Evolutionary conservation across 2,888 invertebrate genomes (phyloP).

Genomic region (Argyra leucocephala): DNA sequence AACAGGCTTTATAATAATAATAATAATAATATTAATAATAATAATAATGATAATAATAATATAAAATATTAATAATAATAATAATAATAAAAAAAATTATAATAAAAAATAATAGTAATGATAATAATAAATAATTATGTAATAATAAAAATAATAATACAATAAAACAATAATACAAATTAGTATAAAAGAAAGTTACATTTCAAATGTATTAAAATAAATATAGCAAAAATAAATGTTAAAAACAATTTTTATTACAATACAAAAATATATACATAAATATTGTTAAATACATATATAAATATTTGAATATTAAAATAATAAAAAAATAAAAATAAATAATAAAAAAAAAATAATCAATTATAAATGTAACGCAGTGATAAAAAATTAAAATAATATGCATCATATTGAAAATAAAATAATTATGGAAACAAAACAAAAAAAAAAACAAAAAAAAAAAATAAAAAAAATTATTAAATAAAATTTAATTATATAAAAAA

Average conservation of each 20-base stretch:
- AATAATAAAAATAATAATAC: too few species aligned
- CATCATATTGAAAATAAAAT: conserved; percentile 11
- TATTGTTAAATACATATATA: conserved; percentile 10
- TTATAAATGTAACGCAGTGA: conserved; percentile 2
- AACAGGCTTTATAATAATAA: too few species aligned
- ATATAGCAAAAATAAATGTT: too few species aligned
- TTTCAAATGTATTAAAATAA: background rate
- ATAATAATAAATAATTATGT: too few species aligned
- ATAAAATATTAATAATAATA: too few species aligned
- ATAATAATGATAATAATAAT: too few species aligned
- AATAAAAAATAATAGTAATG: too few species aligned
- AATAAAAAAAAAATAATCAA: conserved; percentile 13
- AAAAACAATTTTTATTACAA: background rate
- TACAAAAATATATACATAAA: conserved; percentile 11
- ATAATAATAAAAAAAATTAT: too few species aligned
- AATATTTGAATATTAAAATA: conserved; percentile 6
- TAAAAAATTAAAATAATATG: conserved; percentile 9
- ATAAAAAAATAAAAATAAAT: conserved; percentile 11
- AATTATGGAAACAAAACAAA: background rate
- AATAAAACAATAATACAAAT: too few species aligned
- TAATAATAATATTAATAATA: too few species aligned
- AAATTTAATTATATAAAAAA: background rate
- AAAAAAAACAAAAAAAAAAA: background rate
- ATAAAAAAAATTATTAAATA: background rate
- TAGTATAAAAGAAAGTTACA: background rate